Base-by-base conservation (phyloP, 1,140 invertebrate genomes). In the Phymorhynchus buccinoides region DNA sequence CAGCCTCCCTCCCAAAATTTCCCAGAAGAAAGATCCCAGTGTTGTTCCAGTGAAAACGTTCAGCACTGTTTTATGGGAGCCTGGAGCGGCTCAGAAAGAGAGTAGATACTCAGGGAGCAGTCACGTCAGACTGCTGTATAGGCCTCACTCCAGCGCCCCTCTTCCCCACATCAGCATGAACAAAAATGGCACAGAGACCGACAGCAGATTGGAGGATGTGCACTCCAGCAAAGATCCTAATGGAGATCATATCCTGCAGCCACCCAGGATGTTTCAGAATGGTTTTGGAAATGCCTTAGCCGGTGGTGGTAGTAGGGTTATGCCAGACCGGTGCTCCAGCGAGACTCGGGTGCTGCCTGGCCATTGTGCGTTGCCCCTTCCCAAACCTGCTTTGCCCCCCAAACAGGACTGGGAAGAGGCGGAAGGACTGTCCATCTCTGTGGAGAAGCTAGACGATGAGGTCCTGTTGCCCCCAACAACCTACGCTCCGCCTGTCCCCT, bases 161-260 rank as follows among this genome's bases (percentile, higher is more conserved):
- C 83, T 92, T 12, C 91, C 91, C 2, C 91, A 92, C 89, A 90
- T 92, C 16, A 92, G 91, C 80, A 79, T 92, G 66, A 88, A 86
- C 27, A 90, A 89, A 73, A 91, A 89, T 86, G 90, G 91, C 88
- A 87, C 87, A 41, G 89, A 89, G 86, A 87, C 87, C 16, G 87
- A 88, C 39, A 88, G 86, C 30, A 86, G 86, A 78, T 89, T 90
- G 86, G 89, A 90, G 9, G 85, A 91, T 86, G 80, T 92, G 30
- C 82, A 79, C 30, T 83, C 83, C 22, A 27, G 56, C 66, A 88
- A 83, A 73, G 52, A 30, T 37, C n/a, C 41, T 80, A 71, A 62
- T 68, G 32, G 71, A 7, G 84, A 85, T 32, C 78, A 42, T 87
- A 48, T 16, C n/a, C 30, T n/a, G 12, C 41, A 52, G 16, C 42